A percentile compares a stretch with the other conserved stretches of the same genome.
phyloP scores from a whole-genome alignment of 1,140 invertebrate species.

The Camponotus vicinus region DNA sequence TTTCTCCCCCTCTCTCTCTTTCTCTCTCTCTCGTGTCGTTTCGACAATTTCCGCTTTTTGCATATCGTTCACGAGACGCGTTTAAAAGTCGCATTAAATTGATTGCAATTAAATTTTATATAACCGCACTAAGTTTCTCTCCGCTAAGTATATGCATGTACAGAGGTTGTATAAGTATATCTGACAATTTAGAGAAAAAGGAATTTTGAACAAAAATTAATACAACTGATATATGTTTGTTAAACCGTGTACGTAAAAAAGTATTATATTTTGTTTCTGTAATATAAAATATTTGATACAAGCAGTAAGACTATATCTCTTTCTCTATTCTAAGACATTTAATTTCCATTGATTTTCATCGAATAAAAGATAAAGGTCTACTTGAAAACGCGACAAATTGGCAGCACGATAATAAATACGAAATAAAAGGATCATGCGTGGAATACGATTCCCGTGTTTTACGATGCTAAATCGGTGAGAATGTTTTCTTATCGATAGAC shows the following conservation, averaged over 20 bases:
- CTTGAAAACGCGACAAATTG: background rate
- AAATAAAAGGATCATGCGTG: conserved; percentile 24
- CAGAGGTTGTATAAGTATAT: no score
- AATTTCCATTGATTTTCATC: background rate
- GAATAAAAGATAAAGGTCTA: background rate
- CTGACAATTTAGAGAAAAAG: background rate
- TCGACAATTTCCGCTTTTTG: conserved; percentile 65
- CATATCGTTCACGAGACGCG: conserved; percentile 44
- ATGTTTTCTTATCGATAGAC: conserved; percentile 24
- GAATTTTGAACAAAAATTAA: background rate
- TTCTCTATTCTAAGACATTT: background rate
- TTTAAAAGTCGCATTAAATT: conserved; percentile 53
- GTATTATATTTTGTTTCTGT: background rate
- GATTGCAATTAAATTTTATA: background rate
- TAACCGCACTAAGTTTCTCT: background rate
- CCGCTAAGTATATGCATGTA: background rate
- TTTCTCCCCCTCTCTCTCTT: background rate
- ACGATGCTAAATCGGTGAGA: conserved; percentile 53
- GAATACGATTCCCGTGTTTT: conserved; percentile 37
- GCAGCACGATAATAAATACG: background rate
- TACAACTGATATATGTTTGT: background rate
- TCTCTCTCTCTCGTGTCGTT: conserved; percentile 47
- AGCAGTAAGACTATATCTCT: no score
- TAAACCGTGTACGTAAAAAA: background rate
- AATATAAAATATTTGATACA: background rate